Conservation (phyloP, 2,888 invertebrate genomes). For the Nezara viridula region DNA sequence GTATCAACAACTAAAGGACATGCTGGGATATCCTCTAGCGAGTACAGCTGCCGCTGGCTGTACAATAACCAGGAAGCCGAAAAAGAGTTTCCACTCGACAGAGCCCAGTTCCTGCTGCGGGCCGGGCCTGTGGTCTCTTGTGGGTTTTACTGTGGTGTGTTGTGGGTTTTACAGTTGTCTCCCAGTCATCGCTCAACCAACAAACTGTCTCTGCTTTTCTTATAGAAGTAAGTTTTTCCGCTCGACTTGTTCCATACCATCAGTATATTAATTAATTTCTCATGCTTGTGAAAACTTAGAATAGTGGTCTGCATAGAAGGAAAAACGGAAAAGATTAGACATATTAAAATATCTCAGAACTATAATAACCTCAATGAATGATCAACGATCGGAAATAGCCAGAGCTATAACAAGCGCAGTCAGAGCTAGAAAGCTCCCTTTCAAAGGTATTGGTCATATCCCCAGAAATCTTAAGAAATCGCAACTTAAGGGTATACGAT, state of each 20-base stretch:
- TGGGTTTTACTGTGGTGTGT: not conserved
- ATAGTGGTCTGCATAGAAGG: too few relatives aligned
- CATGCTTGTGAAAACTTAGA: not conserved
- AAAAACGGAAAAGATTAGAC: too few relatives aligned
- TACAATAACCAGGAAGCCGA: conserved; percentile 22
- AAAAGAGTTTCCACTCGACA: conserved; percentile 16
- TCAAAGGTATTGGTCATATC: too few relatives aligned
- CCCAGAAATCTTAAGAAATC: too few relatives aligned
- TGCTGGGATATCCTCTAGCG: not conserved
- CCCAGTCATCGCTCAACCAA: not conserved
- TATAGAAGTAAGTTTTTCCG: not conserved
- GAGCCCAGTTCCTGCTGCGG: not conserved
- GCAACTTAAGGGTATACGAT: too few relatives aligned
- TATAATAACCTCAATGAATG: too few relatives aligned
- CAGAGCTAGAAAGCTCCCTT: too few relatives aligned
- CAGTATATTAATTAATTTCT: not conserved
- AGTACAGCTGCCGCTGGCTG: not conserved
- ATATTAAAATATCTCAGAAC: too few relatives aligned
- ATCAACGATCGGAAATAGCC: too few relatives aligned
- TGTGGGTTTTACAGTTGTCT: not conserved
- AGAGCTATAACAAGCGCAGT: too few relatives aligned
- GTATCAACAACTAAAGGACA: not conserved
- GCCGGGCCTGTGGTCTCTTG: not conserved
- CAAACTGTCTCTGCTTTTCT: not conserved
- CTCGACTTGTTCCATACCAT: not conserved